phyloP scores from a whole-genome alignment of 2,797 vertebrate species.

The Sylvia borin region DNA sequence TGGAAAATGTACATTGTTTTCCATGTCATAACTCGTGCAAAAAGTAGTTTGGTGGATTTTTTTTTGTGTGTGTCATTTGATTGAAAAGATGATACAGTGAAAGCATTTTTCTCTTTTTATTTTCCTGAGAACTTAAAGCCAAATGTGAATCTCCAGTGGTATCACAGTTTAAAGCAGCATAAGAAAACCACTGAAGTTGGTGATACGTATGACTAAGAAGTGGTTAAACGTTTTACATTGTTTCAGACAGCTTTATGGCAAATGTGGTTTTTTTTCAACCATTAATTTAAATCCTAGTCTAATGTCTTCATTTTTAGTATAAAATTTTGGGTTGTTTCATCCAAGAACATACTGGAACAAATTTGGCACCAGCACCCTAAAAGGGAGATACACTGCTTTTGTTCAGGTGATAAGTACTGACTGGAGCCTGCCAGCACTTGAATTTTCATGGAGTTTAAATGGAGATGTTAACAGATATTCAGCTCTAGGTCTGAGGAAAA shows the following conservation, averaged over 20 bases:
- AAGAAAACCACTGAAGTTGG: background rate
- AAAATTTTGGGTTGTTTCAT: background rate
- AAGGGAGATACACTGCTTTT: background rate
- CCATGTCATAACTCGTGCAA: background rate
- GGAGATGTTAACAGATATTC: conserved; percentile 41
- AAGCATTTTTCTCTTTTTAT: background rate
- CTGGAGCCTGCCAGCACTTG: conserved; percentile 8
- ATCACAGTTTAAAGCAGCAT: background rate
- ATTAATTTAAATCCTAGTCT: background rate
- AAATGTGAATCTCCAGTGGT: background rate
- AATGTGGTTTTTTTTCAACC: background rate
- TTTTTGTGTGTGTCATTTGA: background rate
- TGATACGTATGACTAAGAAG: background rate
- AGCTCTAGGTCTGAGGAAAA: conserved; percentile 9
- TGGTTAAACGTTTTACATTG: background rate
- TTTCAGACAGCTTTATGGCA: background rate
- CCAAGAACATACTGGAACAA: background rate
- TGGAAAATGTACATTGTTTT: background rate
- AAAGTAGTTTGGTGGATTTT: background rate
- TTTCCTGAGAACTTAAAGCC: background rate
- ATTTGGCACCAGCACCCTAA: background rate
- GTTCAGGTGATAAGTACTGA: background rate
- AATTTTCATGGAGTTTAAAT: conserved; percentile 54
- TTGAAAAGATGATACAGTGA: background rate
- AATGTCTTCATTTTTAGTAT: background rate